Evolutionary conservation across 2,888 invertebrate species (phyloP).

Genomic region (Gerris lacustris): DNA sequence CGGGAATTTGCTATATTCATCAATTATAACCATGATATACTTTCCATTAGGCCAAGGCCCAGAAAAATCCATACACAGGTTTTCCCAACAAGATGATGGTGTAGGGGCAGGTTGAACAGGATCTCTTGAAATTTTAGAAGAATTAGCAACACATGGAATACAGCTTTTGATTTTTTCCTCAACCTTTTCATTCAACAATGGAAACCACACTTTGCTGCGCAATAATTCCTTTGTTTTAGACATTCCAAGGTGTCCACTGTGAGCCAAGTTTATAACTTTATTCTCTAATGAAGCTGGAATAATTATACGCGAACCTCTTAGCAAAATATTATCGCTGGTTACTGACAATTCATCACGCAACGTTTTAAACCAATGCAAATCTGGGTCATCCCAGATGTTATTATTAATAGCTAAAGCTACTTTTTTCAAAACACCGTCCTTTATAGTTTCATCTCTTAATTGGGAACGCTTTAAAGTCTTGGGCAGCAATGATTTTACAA

Average conservation of each 20-base stretch:
- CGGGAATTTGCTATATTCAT: slow-evolving; percentile 6
- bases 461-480: not conserved
- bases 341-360: not conserved
- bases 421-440: not conserved
- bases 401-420: not conserved
- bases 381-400: not conserved
- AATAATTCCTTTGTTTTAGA: slow-evolving; percentile 12
- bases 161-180: not conserved
- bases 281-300: not conserved
- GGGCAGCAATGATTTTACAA: not conserved
- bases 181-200: not conserved
- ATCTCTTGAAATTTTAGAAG: not conserved
- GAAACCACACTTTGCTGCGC: slow-evolving; percentile 11
- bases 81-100: not conserved
- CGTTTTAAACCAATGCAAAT: not conserved
- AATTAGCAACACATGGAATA: slow-evolving; percentile 1
- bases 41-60: slow-evolving; percentile 11
- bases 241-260: slow-evolving; percentile 11
- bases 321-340: not conserved
- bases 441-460: not conserved
- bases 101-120: not conserved
- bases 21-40: slow-evolving; percentile 5
- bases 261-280: slow-evolving; percentile 6
- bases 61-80: slow-evolving; percentile 6
- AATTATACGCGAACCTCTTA: slow-evolving; percentile 9